A percentile compares a stretch with the other conserved stretches of the same genome.
Evolutionary conservation across 2,888 invertebrate genomes (phyloP).

Genomic region (Drosophila colorata): DNA sequence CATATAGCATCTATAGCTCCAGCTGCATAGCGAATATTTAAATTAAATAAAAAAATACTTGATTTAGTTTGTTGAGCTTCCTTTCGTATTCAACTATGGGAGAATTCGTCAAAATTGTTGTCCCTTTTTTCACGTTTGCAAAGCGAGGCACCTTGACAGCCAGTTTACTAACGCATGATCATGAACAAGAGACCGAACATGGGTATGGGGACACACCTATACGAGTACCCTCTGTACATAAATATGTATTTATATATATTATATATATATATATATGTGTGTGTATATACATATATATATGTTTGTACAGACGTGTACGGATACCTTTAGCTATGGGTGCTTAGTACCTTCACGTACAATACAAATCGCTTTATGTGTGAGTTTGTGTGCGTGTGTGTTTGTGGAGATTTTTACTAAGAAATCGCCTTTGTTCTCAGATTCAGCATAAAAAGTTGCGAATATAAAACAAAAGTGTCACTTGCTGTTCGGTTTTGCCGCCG

Average conservation of each 20-base stretch:
- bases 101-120: constrained; percentile 19
- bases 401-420: constrained; percentile 69
- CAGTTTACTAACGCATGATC: constrained; percentile 8
- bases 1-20: too few relatives aligned
- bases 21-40: too few relatives aligned
- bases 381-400: constrained; percentile 32
- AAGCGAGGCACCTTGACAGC: constrained; percentile 1
- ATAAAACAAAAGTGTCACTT: constrained; percentile 83
- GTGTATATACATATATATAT: not conserved
- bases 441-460: constrained; percentile 77
- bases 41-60: too few relatives aligned
- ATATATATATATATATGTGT: not conserved
- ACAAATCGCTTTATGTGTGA: constrained; percentile 25
- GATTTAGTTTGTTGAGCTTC: not conserved
- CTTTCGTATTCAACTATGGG: not conserved
- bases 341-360: constrained; percentile 32
- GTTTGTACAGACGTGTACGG: not conserved
- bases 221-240: constrained; percentile 1
- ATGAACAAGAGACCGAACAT: constrained; percentile 6
- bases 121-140: constrained; percentile 10
- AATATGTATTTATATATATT: too few relatives aligned
- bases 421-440: constrained; percentile 73
- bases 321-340: constrained; percentile 14
- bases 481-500: constrained; percentile 44
- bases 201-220: constrained; percentile 19